Base-by-base conservation (phyloP, 2,113 vertebrate species). In the Psilopogon haemacephalus region DNA sequence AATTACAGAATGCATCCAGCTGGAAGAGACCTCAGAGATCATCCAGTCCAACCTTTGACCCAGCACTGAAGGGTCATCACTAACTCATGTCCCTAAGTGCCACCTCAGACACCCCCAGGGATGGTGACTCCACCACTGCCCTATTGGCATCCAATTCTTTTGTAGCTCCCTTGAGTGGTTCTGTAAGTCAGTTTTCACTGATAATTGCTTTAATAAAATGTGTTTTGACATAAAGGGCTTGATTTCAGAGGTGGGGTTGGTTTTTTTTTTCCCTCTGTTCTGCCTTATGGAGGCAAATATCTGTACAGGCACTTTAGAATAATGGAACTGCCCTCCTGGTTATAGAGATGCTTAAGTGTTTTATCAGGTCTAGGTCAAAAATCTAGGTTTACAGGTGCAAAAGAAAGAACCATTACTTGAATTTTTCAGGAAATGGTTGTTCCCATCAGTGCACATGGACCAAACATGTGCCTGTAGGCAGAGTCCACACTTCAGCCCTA, bases 141-240 rank as follows among this genome's bases (percentile, higher is more conserved):
- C 42, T 44, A 42, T 77, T 91, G 77, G 26, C 68, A 92, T 78
- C 11, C 74, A 79, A 56, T 73, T 44, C n/a, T 91, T 92, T 83
- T 52, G 46, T 91, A 68, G 64, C 44, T 92, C 78, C 64, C 87
- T 60, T 73, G 68, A 86, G 89, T 91, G 26, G 28, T 71, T 91
- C 46, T 84, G 16, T 63, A 77, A 91, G 79, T 95, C 75, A 86
- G 46, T 83, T 92, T 90, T 89, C 81, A 90, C 84, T 92, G 86
- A 93, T 68, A 92, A 93, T 85, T 96, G 37, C 71, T 89, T 91
- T 91, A 87, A 89, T 90, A 84, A 90, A 92, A 70, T 56, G 13
- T 64, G 56, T 79, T 96, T 92, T 93, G 83, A 76, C 40, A 67
- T 65, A 74, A 91, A 89, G 79, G 32, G 19, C 59, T 82, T 76